Base-by-base conservation (phyloP, 1,140 invertebrate species). In the Nixonia krombeini region DNA sequence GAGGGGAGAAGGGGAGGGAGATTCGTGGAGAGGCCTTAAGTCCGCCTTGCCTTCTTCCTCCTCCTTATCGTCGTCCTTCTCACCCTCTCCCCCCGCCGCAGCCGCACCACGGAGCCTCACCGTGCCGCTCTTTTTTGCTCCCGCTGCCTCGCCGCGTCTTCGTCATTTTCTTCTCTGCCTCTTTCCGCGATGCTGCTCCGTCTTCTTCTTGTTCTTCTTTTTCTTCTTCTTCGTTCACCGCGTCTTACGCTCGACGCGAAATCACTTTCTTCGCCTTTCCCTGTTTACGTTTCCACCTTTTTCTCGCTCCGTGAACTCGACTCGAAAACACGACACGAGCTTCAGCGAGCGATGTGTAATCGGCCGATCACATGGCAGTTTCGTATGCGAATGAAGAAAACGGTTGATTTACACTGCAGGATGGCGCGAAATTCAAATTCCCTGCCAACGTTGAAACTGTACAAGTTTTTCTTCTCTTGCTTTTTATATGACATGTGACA, bases 1-100 rank as follows among this genome's bases (percentile, higher is more conserved):
- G 68, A 68, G 65, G 58, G 52, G 61, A 67, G 47, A 70, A 68
- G 65, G 58, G 57, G 69, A 73, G 73, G 41, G 61, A 53, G 50
- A 70, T 66, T 66, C 53, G 58, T 67, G 45, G 52, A 71, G 62
- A 55, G 68, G 59, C 62, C 51, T 70, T 63, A 46, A 68, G 62
- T 64, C 57, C 61, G 47, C 47, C 59, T 68, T 47, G 41, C 41
- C 52, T 64, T 59, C 52, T 65, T 67, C 62, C 59, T 69, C 51
- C 59, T 64, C 47, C 53, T 51, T 46, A 62, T 63, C 65, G 53
- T 46, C 41, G 38, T 35, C 29, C 38, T 59, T 33, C 51, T 58
- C 62, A 29, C 21, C 13, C 35, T 12, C 7, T 15, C 31, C 23
- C 23, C n/a, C 45, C n/a, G n/a, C n/a, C n/a, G n/a, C n/a, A n/a